Evolutionary conservation across 2,888 invertebrate genomes (phyloP).

Genomic region (Netelia melanura): DNA sequence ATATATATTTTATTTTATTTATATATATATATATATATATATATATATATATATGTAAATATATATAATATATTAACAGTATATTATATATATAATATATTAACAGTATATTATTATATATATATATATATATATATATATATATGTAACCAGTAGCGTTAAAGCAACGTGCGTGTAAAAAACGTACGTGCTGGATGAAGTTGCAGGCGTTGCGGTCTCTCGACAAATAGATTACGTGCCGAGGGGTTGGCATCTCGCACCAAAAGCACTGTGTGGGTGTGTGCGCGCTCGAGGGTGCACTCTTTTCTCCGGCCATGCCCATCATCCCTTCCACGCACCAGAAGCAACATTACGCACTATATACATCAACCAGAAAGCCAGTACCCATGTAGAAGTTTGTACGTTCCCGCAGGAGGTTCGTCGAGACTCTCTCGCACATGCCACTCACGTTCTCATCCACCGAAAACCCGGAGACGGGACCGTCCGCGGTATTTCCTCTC

Average conservation of each 20-base stretch:
- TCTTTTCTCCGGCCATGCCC: conserved; percentile 57
- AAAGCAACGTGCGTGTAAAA: conserved; percentile 67
- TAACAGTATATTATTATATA: background rate
- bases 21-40: no score
- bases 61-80: no score
- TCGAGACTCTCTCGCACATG: conserved; percentile 78
- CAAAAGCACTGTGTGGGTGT: background rate
- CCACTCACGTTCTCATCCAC: conserved; percentile 84
- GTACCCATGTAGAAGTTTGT: conserved; percentile 54
- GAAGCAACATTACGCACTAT: conserved; percentile 22
- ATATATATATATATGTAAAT: no score
- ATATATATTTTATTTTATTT: no score
- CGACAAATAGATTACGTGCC: conserved; percentile 85
- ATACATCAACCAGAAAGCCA: conserved; percentile 10
- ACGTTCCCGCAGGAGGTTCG: conserved; percentile 64
- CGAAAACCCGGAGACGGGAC: conserved; percentile 81
- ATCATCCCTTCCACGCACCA: conserved; percentile 61
- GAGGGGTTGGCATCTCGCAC: conserved; percentile 62
- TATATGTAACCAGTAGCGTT: conserved; percentile 45
- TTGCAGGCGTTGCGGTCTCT: conserved; percentile 79
- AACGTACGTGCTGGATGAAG: conserved; percentile 68
- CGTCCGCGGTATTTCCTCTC: conserved; percentile 45
- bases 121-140: conserved; percentile 4
- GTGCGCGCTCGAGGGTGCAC: conserved; percentile 72
- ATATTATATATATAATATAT: no score